phyloP scores from a whole-genome alignment of 2,888 invertebrate genomes.

The Polylopha cassiicola region DNA sequence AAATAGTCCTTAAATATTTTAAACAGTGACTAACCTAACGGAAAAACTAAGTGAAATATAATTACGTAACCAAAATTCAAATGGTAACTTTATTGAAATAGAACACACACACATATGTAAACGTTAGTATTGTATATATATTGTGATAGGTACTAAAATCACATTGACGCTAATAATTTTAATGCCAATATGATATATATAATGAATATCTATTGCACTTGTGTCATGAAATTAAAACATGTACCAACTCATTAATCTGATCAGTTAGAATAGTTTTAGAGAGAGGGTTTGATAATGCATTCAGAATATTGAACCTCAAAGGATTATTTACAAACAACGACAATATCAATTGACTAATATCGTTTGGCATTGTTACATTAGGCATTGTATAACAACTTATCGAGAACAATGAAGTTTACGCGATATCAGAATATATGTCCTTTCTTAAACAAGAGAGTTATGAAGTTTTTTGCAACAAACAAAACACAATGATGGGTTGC shows the following conservation, averaged over 20 bases:
- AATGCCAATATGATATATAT: slow-evolving; percentile 11
- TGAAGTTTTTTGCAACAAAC: slow-evolving; percentile 42
- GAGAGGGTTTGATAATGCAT: not conserved
- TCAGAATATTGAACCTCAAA: not conserved
- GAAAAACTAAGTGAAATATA: too few species aligned
- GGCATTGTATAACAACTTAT: slow-evolving; percentile 28
- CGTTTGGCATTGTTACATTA: slow-evolving; percentile 17
- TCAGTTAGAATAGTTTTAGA: not conserved
- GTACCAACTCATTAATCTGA: not conserved
- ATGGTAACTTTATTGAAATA: too few species aligned
- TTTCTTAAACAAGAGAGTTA: slow-evolving; percentile 52
- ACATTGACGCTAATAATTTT: slow-evolving; percentile 23
- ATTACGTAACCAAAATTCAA: too few species aligned
- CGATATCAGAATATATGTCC: slow-evolving; percentile 62
- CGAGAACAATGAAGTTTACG: slow-evolving; percentile 70
- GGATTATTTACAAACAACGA: slow-evolving; percentile 12
- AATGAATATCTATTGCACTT: not conserved
- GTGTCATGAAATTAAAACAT: not conserved
- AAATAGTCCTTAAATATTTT: too few species aligned
- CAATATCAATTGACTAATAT: slow-evolving; percentile 16
- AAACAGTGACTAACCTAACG: too few species aligned
- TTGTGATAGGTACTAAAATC: slow-evolving; percentile 23
- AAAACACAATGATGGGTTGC: slow-evolving; percentile 26
- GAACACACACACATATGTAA: slow-evolving; percentile 25
- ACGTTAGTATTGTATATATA: slow-evolving; percentile 24